These are phyloP conservation scores for Rostratula benghalensis DNA, from an alignment of 2,113 vertebrate species.

Conservation along the genomic window DNA sequence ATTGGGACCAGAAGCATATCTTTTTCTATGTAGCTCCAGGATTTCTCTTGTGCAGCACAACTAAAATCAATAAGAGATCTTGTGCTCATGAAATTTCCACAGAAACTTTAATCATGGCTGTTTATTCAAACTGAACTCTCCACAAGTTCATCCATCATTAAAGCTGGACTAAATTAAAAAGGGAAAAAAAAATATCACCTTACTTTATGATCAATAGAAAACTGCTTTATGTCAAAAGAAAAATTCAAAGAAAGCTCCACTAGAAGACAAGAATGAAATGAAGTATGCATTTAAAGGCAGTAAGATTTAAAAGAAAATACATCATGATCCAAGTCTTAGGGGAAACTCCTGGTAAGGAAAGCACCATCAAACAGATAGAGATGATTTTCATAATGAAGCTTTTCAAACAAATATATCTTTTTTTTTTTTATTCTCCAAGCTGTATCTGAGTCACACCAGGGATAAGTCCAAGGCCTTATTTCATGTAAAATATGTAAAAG, in stretches of 20 bases:
- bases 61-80: neutral
- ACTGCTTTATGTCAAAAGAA: neutral
- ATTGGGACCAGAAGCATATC: neutral
- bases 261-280: neutral
- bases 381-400: neutral
- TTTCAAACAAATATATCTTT: neutral
- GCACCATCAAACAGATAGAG: neutral
- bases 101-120: neutral
- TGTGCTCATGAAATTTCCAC: neutral
- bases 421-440: neutral
- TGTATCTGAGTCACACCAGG: neutral
- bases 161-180: slow-evolving; percentile 6
- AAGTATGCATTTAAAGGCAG: neutral
- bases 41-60: neutral
- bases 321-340: neutral
- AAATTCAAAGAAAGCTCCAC: neutral
- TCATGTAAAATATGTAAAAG: neutral
- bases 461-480: neutral
- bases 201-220: neutral
- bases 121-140: neutral
- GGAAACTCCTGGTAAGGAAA: neutral
- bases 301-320: neutral
- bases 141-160: neutral
- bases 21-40: neutral
- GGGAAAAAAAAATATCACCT: fast-evolving